Evolutionary conservation across 1,140 invertebrate species (phyloP), one percentile per base, ranked within the genome.

Genomic region (Drosophila nigromelanica): DNA sequence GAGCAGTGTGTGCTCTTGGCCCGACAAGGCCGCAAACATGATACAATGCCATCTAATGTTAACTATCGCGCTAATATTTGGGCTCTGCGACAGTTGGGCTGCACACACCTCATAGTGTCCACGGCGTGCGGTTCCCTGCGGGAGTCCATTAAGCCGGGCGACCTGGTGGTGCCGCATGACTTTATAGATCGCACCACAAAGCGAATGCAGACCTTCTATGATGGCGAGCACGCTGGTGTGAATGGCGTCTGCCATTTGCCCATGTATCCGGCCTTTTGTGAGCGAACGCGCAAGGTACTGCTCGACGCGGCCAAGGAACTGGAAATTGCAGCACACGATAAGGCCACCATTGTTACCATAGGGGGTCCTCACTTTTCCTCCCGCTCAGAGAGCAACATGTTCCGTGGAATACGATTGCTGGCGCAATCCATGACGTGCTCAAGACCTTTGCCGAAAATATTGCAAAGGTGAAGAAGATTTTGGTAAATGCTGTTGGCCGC

Each of bases 1-100:
- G 90, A 91, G 0, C 76, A 78, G 2, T 97, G 97, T 91, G 95
- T 97, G 0, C 89, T 99, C 5, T 89, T 99, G 12, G 96, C 97
- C 0, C 96, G 98, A 78, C 99, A 99, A 94, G 98, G 98, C 2
- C 93, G 95, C 40, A 95, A 95, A 52, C 98, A 99, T 92, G 93
- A 93, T 50, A 94, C 97, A 35, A 95, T 93, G 92, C 98, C 98
- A 0, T 83, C 89, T 5, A 91, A 92, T 59, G 91, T 99, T 0
- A 99, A 99, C 92, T 99, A 99, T 92, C 94, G 98, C 68, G 99
- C 98, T 3, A 99, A 99, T 91, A 95, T 99, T 48, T 98, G 97
- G 96, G 98, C 98, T 1, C 92, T 99, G 55, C 96, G 97, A 73
- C 86, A 96, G 60, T 93, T 94, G 55, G 97, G 98, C 0, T 99